A percentile compares a stretch with the other conserved stretches of the same genome.
Evolutionary conservation across 2,113 vertebrate species (phyloP).

Genomic region (Leucopternis melanops): DNA sequence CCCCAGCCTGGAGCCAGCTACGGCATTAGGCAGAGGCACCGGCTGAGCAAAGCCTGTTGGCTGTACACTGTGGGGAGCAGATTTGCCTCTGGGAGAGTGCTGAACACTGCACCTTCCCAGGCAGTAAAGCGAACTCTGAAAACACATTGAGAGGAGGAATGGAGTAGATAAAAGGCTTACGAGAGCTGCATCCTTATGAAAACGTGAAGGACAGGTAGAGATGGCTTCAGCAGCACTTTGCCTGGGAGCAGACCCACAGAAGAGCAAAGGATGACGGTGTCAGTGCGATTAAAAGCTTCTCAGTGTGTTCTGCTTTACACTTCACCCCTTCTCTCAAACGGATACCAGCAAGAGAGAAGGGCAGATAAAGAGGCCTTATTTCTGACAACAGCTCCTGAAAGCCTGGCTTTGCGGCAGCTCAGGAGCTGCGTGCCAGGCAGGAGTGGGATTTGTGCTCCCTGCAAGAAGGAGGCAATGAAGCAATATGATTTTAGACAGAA

Average conservation of each 20-base stretch:
- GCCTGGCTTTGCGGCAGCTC: not conserved
- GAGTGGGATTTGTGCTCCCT: not conserved
- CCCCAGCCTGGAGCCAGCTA: not conserved
- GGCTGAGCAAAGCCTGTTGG: not conserved
- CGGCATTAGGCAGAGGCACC: accelerated
- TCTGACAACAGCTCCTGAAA: not conserved
- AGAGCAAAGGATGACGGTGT: accelerated
- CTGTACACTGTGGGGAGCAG: accelerated
- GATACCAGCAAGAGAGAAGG: not conserved
- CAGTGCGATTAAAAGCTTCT: not conserved
- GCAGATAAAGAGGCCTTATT: not conserved
- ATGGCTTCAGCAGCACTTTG: accelerated
- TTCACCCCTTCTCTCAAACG: not conserved
- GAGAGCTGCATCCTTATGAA: not conserved
- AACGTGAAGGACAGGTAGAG: not conserved
- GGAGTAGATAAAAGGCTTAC: not conserved
- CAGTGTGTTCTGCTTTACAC: not conserved
- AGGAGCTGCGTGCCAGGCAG: not conserved
- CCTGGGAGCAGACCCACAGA: not conserved
- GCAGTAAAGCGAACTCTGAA: not conserved
- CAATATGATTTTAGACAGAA: slow-evolving; percentile 8
- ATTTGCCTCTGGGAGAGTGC: accelerated
- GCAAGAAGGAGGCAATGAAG: not conserved
- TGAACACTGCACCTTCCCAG: not conserved
- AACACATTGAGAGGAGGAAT: not conserved